Evolutionary conservation across 2,797 vertebrate species (phyloP).

Genomic region (Chelon labrosus): DNA sequence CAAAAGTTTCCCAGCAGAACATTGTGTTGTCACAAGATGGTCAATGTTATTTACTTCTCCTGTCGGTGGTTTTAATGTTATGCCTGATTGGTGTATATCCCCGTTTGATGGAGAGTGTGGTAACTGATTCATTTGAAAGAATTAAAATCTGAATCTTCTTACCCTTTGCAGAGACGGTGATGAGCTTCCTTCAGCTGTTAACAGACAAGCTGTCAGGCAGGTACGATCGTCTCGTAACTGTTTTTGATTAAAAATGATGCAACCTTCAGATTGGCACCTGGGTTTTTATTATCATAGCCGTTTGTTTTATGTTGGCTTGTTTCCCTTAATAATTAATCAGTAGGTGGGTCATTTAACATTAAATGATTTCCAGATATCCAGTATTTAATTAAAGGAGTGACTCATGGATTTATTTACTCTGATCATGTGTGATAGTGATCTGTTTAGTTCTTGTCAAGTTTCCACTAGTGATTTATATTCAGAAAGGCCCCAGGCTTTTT

Average conservation of each 20-base stretch:
- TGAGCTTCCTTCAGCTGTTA: constrained; percentile 92
- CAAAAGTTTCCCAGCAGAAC: too few species aligned
- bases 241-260: neutral
- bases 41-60: too few species aligned
- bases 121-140: neutral
- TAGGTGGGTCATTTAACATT: neutral
- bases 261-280: neutral
- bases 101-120: neutral
- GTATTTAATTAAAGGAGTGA: constrained; percentile 5
- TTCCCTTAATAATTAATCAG: neutral
- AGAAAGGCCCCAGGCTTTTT: neutral
- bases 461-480: neutral
- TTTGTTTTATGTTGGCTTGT: neutral
- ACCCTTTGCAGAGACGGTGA: constrained; percentile 90
- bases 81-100: too few species aligned
- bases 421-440: neutral
- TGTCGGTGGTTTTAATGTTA: too few species aligned
- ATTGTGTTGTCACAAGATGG: too few species aligned
- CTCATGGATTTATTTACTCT: neutral
- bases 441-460: neutral
- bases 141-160: constrained; percentile 27
- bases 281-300: neutral
- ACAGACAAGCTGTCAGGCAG: constrained; percentile 92
- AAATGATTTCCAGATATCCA: neutral
- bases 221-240: constrained; percentile 73